These are phyloP conservation scores for Zeugodacus cucurbitae DNA, from an alignment of 1,140 invertebrate genomes.

Conservation along the genomic window DNA sequence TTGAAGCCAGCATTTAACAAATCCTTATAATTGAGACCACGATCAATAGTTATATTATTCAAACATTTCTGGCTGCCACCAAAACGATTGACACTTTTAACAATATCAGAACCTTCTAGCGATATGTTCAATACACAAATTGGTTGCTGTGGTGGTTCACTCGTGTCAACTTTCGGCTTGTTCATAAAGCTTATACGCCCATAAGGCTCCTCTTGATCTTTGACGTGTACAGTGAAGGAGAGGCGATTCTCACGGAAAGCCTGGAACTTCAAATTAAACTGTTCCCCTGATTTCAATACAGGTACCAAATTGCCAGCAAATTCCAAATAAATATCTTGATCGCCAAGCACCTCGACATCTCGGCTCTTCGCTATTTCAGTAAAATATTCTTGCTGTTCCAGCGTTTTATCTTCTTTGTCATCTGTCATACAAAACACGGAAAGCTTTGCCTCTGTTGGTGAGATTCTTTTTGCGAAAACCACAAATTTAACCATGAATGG, in stretches of 20 bases:
- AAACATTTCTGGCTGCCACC: slow-evolving; percentile 28
- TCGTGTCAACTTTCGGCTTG: slow-evolving; percentile 88
- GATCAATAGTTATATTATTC: slow-evolving; percentile 40
- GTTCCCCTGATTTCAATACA: slow-evolving; percentile 96
- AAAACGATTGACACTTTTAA: background rate
- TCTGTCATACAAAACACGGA: slow-evolving; percentile 99
- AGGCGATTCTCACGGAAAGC: slow-evolving; percentile 97
- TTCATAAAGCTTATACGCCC: slow-evolving; percentile 96
- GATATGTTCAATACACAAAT: slow-evolving; percentile 98
- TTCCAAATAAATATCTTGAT: slow-evolving; percentile 93
- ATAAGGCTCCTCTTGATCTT: slow-evolving; percentile 81
- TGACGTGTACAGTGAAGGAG: slow-evolving; percentile 91
- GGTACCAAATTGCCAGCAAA: slow-evolving; percentile 97
- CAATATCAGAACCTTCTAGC: slow-evolving; percentile 71
- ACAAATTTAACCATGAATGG: slow-evolving; percentile 97
- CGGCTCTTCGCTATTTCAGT: slow-evolving; percentile 96
- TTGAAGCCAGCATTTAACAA: slow-evolving; percentile 50
- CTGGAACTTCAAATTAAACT: slow-evolving; percentile 91
- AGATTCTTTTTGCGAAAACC: slow-evolving; percentile 95
- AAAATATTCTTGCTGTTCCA: slow-evolving; percentile 97
- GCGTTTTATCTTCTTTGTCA: slow-evolving; percentile 97
- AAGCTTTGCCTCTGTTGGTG: slow-evolving; percentile 90
- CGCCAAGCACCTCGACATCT: slow-evolving; percentile 97
- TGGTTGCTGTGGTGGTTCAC: slow-evolving; percentile 91
- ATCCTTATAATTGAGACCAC: slow-evolving; percentile 47